These are phyloP conservation scores for Lepus oiostolus DNA, from an alignment of 2,797 vertebrate genomes.

Conservation along the genomic window DNA sequence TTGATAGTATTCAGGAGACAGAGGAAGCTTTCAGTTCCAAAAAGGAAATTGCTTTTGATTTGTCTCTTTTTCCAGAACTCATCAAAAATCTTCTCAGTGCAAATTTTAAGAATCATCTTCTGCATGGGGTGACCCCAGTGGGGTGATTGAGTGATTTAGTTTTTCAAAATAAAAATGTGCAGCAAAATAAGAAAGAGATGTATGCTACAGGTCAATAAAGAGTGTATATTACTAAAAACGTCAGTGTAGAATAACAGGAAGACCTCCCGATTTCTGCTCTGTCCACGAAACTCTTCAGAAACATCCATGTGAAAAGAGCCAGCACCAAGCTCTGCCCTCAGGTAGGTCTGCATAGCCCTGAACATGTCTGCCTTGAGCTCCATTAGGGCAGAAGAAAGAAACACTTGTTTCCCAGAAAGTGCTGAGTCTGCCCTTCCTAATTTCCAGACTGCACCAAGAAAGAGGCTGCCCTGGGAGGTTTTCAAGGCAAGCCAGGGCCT, in stretches of 20 bases:
- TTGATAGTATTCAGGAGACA: neutral
- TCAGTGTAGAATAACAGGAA: neutral
- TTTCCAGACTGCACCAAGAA: neutral
- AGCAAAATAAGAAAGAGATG: neutral
- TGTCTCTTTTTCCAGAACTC: neutral
- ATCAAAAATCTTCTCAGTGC: neutral
- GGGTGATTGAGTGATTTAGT: neutral
- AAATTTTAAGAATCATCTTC: constrained; percentile 2
- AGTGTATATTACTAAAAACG: too few relatives aligned
- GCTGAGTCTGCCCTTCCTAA: neutral
- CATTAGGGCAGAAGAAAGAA: constrained; percentile 8
- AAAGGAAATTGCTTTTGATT: neutral
- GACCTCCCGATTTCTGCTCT: neutral
- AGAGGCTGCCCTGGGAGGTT: neutral
- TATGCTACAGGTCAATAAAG: neutral
- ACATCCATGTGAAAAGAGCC: neutral
- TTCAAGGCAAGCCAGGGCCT: constrained; percentile 47
- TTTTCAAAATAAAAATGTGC: constrained; percentile 12
- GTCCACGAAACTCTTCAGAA: neutral
- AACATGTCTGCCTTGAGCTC: neutral
- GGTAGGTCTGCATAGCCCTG: neutral
- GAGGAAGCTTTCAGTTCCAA: neutral
- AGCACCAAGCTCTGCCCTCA: neutral
- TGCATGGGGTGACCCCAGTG: neutral
- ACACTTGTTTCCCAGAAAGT: neutral